Evolutionary conservation across 2,113 vertebrate species (phyloP).

Genomic region (Microtus ochrogaster): DNA sequence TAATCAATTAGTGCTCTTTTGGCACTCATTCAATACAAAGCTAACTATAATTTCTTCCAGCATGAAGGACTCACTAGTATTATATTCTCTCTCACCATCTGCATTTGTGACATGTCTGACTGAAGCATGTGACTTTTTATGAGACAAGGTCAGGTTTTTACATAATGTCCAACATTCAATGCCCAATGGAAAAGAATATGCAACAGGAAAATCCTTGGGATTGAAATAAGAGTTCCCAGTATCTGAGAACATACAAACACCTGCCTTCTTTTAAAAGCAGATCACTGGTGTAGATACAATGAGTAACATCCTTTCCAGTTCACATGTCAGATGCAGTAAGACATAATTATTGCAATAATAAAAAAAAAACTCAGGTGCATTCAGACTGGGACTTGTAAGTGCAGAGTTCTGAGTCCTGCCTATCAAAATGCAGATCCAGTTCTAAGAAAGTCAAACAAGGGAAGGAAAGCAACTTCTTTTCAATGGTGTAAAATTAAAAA

Average conservation of each 20-base stretch:
- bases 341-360: neutral
- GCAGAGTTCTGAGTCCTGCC: neutral
- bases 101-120: constrained; percentile 22
- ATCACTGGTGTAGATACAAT: neutral
- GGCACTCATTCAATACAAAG: neutral
- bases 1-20: neutral
- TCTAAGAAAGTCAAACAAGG: neutral
- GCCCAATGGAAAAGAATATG: neutral
- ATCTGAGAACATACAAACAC: neutral
- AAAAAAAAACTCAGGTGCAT: neutral
- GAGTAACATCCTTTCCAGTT: neutral
- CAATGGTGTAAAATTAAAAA: neutral
- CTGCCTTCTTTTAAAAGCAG: constrained; percentile 3
- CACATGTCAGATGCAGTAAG: neutral
- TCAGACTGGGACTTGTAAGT: neutral
- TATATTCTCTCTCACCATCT: neutral
- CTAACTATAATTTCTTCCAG: neutral
- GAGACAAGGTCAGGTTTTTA: neutral
- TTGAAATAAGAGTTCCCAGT: neutral
- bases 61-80: neutral
- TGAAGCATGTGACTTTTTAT: neutral
- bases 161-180: neutral
- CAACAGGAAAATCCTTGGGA: neutral
- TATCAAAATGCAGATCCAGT: neutral
- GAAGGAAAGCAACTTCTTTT: neutral